A percentile compares a stretch with the other conserved stretches of the same genome.
phyloP scores from a whole-genome alignment of 2,797 vertebrate genomes.

The Babyrousa celebensis region DNA sequence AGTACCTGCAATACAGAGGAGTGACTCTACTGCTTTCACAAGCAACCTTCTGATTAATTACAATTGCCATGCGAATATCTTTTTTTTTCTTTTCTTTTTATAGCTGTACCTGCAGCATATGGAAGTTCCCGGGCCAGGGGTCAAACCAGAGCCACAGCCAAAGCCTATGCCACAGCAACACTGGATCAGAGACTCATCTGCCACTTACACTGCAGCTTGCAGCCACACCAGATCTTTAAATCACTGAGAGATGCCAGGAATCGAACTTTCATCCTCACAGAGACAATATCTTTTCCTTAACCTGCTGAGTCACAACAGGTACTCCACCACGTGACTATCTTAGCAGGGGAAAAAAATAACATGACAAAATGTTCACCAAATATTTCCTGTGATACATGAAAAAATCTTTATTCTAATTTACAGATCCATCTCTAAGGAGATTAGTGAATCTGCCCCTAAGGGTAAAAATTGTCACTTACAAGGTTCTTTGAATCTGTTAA shows the following conservation, averaged over 20 bases:
- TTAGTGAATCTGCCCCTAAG: not conserved
- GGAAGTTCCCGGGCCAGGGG: too few relatives aligned
- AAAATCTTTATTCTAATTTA: conserved; percentile 19
- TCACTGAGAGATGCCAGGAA: too few relatives aligned
- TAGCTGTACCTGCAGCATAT: too few relatives aligned
- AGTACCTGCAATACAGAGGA: too few relatives aligned
- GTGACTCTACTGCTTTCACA: not conserved
- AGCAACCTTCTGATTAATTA: not conserved
- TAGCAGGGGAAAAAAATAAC: not conserved
- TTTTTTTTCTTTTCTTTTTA: not conserved
- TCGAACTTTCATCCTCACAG: too few relatives aligned
- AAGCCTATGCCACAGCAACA: too few relatives aligned
- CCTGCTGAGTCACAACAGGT: too few relatives aligned
- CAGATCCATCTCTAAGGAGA: not conserved
- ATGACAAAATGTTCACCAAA: not conserved
- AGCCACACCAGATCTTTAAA: too few relatives aligned
- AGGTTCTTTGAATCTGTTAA: not conserved
- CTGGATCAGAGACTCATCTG: too few relatives aligned
- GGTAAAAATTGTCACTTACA: conserved; percentile 16
- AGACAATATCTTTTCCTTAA: too few relatives aligned
- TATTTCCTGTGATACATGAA: not conserved
- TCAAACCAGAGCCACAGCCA: too few relatives aligned
- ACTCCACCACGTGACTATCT: not conserved
- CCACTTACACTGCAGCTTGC: too few relatives aligned
- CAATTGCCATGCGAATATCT: not conserved